These are phyloP conservation scores for Macropus fuliginosus DNA, from an alignment of 2,797 vertebrate species.

Conservation along the genomic window DNA sequence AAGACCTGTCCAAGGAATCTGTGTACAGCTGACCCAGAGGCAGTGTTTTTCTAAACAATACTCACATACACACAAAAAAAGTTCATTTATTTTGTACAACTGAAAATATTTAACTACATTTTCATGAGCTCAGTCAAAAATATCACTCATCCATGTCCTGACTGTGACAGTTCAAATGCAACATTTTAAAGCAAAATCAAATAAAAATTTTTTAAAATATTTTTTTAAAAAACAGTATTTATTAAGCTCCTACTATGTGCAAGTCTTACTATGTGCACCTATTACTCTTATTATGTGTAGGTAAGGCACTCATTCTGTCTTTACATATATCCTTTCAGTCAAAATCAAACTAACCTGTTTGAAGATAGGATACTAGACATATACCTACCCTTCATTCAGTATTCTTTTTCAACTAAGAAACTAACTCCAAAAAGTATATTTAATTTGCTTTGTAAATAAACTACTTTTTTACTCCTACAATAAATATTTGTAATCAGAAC, in stretches of 20 bases:
- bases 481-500: constrained; percentile 30
- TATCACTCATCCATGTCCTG: constrained; percentile 11
- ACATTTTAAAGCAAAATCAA: constrained; percentile 17
- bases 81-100: constrained; percentile 76
- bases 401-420: constrained; percentile 39
- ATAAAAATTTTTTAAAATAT: neutral
- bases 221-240: neutral
- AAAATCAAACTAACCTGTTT: constrained; percentile 43
- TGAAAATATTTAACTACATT: constrained; percentile 77
- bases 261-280: neutral
- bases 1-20: constrained; percentile 78
- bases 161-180: constrained; percentile 54
- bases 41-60: constrained; percentile 80
- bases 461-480: neutral
- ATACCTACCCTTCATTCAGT: neutral
- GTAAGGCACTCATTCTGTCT: neutral
- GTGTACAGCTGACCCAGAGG: constrained; percentile 80
- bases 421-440: neutral
- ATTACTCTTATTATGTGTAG: neutral
- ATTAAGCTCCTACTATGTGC: neutral
- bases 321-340: neutral
- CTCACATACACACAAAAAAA: constrained; percentile 62
- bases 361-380: neutral
- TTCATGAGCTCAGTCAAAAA: constrained; percentile 64
- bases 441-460: neutral